A percentile compares a stretch with the other conserved stretches of the same genome.
Conservation (phyloP, 2,797 vertebrate species). For the Vultur gryphus region DNA sequence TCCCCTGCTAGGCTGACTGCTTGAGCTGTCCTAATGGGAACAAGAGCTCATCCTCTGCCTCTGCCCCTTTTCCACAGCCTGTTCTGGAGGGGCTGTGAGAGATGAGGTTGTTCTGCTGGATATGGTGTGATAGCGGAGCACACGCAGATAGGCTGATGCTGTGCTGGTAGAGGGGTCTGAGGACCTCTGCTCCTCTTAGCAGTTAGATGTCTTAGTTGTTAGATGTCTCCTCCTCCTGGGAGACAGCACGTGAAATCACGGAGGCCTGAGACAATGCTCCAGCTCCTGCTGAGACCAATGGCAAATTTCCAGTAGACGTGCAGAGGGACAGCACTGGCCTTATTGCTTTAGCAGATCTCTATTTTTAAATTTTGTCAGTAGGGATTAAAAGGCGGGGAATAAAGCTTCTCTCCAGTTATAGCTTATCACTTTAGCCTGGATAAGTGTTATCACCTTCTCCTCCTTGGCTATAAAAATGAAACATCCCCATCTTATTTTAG, state of each 20-base stretch:
- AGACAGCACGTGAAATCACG: not conserved
- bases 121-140: fast-evolving
- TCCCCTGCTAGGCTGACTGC: not conserved
- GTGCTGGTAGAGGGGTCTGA: not conserved
- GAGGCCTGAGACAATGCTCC: not conserved
- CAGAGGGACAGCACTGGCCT: not conserved
- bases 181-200: not conserved
- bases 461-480: not conserved
- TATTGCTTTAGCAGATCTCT: not conserved
- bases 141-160: not conserved
- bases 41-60: not conserved
- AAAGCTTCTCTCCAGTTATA: not conserved
- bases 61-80: not conserved
- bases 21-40: not conserved
- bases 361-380: not conserved
- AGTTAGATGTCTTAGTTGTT: not conserved
- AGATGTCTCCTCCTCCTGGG: not conserved
- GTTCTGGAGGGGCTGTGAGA: not conserved
- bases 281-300: not conserved
- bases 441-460: not conserved
- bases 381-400: not conserved
- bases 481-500: not conserved
- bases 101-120: not conserved
- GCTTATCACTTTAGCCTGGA: not conserved
- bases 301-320: not conserved